Evolutionary conservation across 1,140 invertebrate species (phyloP), one percentile per base, ranked within the genome.

Genomic region (Lasioglossum baleicum): DNA sequence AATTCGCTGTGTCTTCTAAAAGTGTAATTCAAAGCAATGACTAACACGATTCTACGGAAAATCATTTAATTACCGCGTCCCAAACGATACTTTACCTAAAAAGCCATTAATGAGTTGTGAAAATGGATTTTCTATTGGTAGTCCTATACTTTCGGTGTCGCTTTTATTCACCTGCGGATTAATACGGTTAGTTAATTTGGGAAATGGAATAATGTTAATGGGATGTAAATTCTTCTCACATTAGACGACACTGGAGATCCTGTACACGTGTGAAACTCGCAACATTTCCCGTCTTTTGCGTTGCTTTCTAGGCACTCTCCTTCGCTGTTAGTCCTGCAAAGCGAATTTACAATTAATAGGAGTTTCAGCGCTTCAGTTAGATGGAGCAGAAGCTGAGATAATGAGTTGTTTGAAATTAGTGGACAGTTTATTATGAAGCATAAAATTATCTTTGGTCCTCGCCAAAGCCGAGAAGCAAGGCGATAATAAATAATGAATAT

Each of bases 21-120:
- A 83, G 51, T 51, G 17, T 17, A 72, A 53, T 56, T 35, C 6
- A 1, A 60, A 40, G 6, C 7, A 56, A n/a, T 56, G 0, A 56
- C 17, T 20, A n/a, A 3, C 13, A 2, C 2, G 51, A 56, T 56
- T 56, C 17, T 7, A 56, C 5, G 2, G 2, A 6, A 2, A 56
- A 56, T 56, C 7, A 58, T 58, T 58, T n/a, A 58, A n/a, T 8
- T 48, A n/a, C 7, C 7, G 7, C 15, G 51, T 17, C 15, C 11
- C 13, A 2, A 58, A 58, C 7, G 56, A 74, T 5, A 42, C 68
- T 86, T 58, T 83, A 89, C 89, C 88, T 82, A 84, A 69, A 48
- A 87, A 81, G 40, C 82, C 82, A 75, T 87, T 88, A 8, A 48
- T 84, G 8, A 84, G 35, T 17, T 64, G 42, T 64, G 82, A 58